A percentile compares a stretch with the other conserved stretches of the same genome.
phyloP scores from a whole-genome alignment of 2,888 invertebrate species.

The Phalera bucephala region DNA sequence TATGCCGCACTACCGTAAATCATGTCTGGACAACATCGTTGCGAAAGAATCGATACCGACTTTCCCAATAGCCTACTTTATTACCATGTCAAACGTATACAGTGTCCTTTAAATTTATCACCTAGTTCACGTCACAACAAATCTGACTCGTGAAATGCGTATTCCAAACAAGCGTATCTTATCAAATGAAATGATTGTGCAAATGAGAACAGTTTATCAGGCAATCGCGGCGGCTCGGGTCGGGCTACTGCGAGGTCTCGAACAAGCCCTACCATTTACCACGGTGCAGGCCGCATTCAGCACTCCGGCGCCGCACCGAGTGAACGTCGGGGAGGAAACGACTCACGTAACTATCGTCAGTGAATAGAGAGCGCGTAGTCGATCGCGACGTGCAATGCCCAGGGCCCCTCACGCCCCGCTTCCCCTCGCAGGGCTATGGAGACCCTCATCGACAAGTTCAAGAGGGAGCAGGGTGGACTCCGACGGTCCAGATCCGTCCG shows the following conservation, averaged over 20 bases:
- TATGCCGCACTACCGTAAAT: conserved; percentile 30
- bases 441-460: conserved; percentile 78
- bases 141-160: conserved; percentile 70
- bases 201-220: conserved; percentile 74
- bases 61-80: conserved; percentile 17
- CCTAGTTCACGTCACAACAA: conserved; percentile 64
- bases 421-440: conserved; percentile 78
- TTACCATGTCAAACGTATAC: conserved; percentile 22
- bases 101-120: conserved; percentile 46
- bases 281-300: conserved; percentile 68
- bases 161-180: conserved; percentile 70
- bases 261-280: conserved; percentile 57
- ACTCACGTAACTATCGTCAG: conserved; percentile 76
- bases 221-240: conserved; percentile 45
- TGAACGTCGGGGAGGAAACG: conserved; percentile 73
- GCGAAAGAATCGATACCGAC: conserved; percentile 31
- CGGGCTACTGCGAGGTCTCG: conserved; percentile 58
- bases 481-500: conserved; percentile 88
- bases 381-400: conserved; percentile 76
- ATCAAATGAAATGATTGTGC: conserved; percentile 74
- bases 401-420: conserved; percentile 63
- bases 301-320: conserved; percentile 67
- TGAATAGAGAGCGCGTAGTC: conserved; percentile 78
- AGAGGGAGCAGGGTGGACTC: conserved; percentile 74
- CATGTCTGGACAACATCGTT: conserved; percentile 30